phyloP scores from a whole-genome alignment of 2,888 invertebrate species.

The Diabrotica balteata region DNA sequence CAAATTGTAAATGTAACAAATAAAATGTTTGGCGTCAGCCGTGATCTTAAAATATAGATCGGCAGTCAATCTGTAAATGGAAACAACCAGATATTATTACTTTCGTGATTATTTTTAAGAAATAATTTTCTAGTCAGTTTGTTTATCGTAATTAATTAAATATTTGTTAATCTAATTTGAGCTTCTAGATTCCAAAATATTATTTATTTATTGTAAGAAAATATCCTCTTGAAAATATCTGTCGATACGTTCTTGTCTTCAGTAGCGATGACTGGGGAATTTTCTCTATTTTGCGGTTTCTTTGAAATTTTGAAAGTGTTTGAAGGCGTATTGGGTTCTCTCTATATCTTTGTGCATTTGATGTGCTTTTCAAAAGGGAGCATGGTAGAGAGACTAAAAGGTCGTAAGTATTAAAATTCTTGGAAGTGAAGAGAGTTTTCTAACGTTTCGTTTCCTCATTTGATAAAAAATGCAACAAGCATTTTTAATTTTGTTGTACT shows the following conservation, averaged over 20 bases:
- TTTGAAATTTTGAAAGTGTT: slow-evolving; percentile 55
- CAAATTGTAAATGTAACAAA: too few relatives aligned
- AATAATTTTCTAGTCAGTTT: too few relatives aligned
- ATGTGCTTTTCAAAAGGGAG: slow-evolving; percentile 33
- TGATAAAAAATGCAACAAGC: slow-evolving; percentile 6
- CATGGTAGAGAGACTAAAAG: slow-evolving; percentile 21
- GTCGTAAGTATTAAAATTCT: slow-evolving; percentile 33
- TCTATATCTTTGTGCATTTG: slow-evolving; percentile 47
- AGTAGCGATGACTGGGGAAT: slow-evolving; percentile 39
- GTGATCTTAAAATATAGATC: too few relatives aligned
- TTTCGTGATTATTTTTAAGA: too few relatives aligned
- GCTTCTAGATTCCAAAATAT: too few relatives aligned
- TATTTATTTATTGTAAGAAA: too few relatives aligned
- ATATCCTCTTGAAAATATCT: not conserved
- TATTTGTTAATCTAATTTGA: too few relatives aligned
- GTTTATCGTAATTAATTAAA: too few relatives aligned
- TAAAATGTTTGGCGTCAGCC: too few relatives aligned
- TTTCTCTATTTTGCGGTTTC: slow-evolving; percentile 56
- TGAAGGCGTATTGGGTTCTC: slow-evolving; percentile 49
- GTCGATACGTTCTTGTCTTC: slow-evolving; percentile 16
- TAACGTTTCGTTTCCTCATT: slow-evolving; percentile 1
- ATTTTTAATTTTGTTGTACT: slow-evolving; percentile 5
- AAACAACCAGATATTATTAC: too few relatives aligned
- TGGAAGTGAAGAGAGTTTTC: slow-evolving; percentile 20
- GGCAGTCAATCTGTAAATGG: too few relatives aligned